A percentile compares a stretch with the other conserved stretches of the same genome.
Evolutionary conservation across 2,113 vertebrate genomes (phyloP).

Genomic region (Arothron firmamentum): DNA sequence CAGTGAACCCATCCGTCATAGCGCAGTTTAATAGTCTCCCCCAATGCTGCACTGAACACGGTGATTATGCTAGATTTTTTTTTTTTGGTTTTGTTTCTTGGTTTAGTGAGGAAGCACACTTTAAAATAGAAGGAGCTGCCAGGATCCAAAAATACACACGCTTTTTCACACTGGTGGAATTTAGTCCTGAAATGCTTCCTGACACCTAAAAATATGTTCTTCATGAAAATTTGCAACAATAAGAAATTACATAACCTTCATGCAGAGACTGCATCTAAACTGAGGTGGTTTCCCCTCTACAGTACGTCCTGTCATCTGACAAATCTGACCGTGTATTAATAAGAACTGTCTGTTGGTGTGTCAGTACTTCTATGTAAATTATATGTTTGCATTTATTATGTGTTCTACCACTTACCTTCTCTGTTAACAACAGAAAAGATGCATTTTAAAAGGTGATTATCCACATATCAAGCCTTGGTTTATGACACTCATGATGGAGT

Average conservation of each 20-base stretch:
- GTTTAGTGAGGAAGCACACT: conserved; percentile 36
- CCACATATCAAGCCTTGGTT: conserved; percentile 46
- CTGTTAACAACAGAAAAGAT: conserved; percentile 56
- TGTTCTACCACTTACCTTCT: conserved; percentile 31
- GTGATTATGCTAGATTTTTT: conserved; percentile 40
- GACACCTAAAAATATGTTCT: conserved; percentile 16
- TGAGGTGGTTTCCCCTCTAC: neutral
- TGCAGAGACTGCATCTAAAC: no score
- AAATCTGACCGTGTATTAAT: conserved; percentile 8
- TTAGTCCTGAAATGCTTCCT: conserved; percentile 9
- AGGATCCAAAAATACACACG: conserved; percentile 36
- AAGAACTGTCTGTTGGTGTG: conserved; percentile 29
- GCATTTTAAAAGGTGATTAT: conserved; percentile 53
- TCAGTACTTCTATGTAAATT: conserved; percentile 13
- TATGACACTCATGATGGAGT: conserved; percentile 40
- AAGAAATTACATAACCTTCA: no score
- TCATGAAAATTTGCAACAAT: neutral
- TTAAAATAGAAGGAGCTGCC: conserved; percentile 50
- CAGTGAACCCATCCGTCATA: conserved; percentile 5
- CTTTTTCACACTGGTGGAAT: conserved; percentile 24
- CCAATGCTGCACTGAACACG: conserved; percentile 10
- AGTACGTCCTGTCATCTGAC: neutral
- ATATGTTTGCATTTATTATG: no score
- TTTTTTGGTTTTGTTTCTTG: conserved; percentile 20
- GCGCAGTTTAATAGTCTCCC: conserved; percentile 29